Conservation (phyloP, 2,797 vertebrate genomes). For the Chloroceryle inda region DNA sequence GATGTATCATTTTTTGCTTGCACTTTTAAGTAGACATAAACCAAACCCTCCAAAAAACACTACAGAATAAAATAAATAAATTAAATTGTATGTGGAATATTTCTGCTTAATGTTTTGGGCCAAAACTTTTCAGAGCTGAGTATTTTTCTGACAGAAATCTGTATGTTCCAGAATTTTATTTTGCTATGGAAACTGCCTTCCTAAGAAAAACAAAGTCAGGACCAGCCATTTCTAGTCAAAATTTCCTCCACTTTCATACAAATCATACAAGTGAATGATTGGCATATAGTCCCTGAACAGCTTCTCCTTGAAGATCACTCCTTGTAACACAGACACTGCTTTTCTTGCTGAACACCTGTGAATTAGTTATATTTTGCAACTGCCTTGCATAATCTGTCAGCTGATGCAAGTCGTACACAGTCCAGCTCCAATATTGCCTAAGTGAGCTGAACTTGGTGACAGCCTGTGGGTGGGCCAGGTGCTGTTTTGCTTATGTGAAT, state of each 20-base stretch:
- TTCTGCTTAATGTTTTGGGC: neutral
- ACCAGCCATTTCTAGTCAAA: neutral
- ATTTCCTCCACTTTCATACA: neutral
- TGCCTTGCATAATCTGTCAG: neutral
- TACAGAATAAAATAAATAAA: no score
- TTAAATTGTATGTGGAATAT: neutral
- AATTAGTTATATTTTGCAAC: neutral
- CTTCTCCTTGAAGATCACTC: neutral
- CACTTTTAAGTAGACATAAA: neutral
- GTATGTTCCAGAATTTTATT: neutral
- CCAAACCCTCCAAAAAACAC: neutral
- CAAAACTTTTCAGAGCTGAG: conserved; percentile 10
- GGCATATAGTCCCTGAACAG: neutral
- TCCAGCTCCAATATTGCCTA: neutral
- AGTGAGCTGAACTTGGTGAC: neutral
- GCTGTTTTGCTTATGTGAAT: neutral
- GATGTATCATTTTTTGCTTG: neutral
- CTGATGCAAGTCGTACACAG: neutral
- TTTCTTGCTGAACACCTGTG: neutral
- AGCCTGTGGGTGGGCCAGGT: neutral
- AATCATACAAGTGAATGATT: neutral
- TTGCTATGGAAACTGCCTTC: conserved; percentile 33
- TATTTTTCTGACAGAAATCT: conserved; percentile 7
- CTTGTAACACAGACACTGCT: neutral
- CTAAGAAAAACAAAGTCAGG: neutral